Evolutionary conservation across 2,797 vertebrate genomes (phyloP).

Genomic region (Myripristis murdjan): DNA sequence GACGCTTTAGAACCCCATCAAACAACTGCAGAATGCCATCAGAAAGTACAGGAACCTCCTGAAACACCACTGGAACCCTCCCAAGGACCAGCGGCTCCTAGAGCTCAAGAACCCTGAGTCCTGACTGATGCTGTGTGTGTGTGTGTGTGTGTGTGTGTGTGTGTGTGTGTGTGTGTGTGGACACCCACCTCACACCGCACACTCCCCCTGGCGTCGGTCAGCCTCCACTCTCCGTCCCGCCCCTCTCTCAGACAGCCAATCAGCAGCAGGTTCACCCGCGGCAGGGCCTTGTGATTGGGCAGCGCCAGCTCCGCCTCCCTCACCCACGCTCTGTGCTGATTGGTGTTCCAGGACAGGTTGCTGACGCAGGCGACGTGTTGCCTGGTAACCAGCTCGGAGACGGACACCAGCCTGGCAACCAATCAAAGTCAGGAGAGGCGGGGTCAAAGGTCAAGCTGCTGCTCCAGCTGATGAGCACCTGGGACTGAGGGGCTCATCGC

Average conservation of each 20-base stretch:
- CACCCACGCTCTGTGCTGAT: conserved; percentile 85
- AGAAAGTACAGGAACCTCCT: too few species aligned
- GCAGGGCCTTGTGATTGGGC: conserved; percentile 68
- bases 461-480: too few species aligned
- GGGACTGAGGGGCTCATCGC: too few species aligned
- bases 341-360: conserved; percentile 89
- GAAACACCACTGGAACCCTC: too few species aligned
- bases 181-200: conserved; percentile 88
- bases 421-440: background rate
- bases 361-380: conserved; percentile 90
- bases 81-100: too few species aligned
- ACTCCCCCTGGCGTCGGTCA: conserved; percentile 87
- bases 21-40: too few species aligned
- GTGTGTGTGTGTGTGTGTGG: background rate
- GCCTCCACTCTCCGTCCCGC: conserved; percentile 80
- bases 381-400: conserved; percentile 85
- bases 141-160: background rate
- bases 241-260: conserved; percentile 86
- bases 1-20: too few species aligned
- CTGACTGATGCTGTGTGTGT: too few species aligned
- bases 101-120: too few species aligned
- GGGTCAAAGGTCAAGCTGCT: conserved; percentile 20
- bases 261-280: conserved; percentile 88
- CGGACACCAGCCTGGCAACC: conserved; percentile 84
- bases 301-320: conserved; percentile 73